A percentile compares a stretch with the other conserved stretches of the same genome.
Evolutionary conservation across 2,113 vertebrate genomes (phyloP).

Genomic region (Psophia crepitans): DNA sequence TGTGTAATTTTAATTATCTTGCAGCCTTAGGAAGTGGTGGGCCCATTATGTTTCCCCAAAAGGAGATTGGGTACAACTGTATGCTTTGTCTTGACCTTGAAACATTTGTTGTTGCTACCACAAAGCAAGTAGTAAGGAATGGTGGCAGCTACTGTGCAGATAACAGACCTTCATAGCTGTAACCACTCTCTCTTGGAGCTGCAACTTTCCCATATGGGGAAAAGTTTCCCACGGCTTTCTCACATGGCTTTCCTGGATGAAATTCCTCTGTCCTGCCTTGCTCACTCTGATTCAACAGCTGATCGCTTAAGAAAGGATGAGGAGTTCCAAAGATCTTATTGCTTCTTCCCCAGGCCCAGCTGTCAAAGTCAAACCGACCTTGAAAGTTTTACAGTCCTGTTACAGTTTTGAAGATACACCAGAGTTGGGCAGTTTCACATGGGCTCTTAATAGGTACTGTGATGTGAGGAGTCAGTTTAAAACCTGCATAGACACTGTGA

Average conservation of each 20-base stretch:
- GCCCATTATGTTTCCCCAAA: neutral
- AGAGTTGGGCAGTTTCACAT: neutral
- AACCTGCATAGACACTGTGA: neutral
- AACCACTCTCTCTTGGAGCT: neutral
- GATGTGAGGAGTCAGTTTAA: neutral
- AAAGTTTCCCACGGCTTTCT: neutral
- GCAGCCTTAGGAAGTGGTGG: neutral
- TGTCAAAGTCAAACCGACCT: neutral
- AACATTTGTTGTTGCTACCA: neutral
- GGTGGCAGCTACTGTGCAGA: neutral
- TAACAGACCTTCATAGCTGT: neutral
- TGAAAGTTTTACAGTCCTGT: neutral
- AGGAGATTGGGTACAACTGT: neutral
- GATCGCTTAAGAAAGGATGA: neutral
- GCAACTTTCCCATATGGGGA: neutral
- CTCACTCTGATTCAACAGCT: neutral
- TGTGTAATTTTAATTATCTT: neutral
- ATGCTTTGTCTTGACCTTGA: neutral
- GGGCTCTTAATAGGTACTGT: neutral
- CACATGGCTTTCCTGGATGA: accelerated
- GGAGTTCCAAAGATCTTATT: neutral
- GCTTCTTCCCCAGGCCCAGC: neutral
- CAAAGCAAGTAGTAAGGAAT: neutral
- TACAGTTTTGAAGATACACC: neutral
- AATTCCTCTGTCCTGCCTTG: neutral